A percentile compares a stretch with the other conserved stretches of the same genome.
These are phyloP conservation scores for Engraulis encrasicolus DNA, from an alignment of 2,113 vertebrate genomes.

Conservation along the genomic window DNA sequence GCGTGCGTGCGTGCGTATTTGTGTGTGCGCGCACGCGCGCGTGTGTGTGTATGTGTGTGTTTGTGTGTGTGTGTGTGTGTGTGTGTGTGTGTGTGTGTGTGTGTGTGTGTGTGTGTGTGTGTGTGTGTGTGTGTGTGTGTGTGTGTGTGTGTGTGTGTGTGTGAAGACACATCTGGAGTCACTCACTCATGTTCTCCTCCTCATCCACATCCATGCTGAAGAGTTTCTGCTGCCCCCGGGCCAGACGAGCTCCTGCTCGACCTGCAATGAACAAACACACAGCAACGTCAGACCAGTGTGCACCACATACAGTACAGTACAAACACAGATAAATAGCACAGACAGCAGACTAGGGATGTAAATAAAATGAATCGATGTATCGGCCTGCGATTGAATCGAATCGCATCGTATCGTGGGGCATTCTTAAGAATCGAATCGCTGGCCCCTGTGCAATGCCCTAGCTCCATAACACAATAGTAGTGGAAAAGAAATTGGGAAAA, in stretches of 20 bases:
- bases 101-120: neutral
- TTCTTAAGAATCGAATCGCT: no score
- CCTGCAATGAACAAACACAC: conserved; percentile 77
- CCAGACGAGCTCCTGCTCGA: conserved; percentile 72
- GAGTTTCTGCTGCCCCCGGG: conserved; percentile 76
- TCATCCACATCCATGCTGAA: conserved; percentile 90
- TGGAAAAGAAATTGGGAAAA: no score
- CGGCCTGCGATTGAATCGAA: no score
- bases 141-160: neutral
- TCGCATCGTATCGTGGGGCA: no score
- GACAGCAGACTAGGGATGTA: no score
- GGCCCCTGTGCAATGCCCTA: no score
- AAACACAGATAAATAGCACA: conserved; percentile 36
- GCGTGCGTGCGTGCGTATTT: neutral
- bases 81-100: neutral
- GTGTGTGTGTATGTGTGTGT: neutral
- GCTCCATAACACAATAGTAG: no score
- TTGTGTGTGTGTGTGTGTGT: no score
- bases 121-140: neutral
- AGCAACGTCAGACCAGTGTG: neutral
- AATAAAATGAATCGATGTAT: no score
- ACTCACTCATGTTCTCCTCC: conserved; percentile 99
- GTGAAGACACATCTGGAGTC: neutral
- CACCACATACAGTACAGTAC: neutral
- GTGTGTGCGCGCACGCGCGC: no score